phyloP scores from a whole-genome alignment of 1,140 invertebrate genomes.

The Ceratitis capitata region DNA sequence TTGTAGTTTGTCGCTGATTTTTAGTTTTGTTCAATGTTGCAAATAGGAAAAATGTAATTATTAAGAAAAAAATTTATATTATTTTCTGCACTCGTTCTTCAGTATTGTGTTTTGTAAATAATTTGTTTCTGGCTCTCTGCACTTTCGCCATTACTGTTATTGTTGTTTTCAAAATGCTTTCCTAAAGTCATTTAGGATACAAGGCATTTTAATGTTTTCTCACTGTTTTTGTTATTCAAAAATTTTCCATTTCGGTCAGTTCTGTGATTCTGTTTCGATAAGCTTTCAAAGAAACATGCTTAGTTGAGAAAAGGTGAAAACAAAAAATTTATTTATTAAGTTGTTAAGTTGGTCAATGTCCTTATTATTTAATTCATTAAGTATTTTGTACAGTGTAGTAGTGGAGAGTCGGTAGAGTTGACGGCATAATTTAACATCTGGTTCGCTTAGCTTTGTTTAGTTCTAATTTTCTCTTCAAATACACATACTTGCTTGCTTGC shows the following conservation, averaged over 20 bases:
- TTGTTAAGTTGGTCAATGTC: too few relatives aligned
- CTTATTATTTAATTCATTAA: not conserved
- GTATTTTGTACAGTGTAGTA: constrained; percentile 1
- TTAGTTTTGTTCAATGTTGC: constrained; percentile 35
- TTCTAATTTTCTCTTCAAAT: not conserved
- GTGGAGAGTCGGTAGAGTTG: not conserved
- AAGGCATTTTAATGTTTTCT: not conserved
- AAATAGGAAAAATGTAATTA: not conserved
- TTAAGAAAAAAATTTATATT: not conserved
- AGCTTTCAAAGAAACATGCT: not conserved
- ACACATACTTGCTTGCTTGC: not conserved
- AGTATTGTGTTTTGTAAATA: not conserved
- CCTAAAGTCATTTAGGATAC: not conserved
- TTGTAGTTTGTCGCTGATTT: constrained; percentile 22
- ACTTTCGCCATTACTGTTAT: not conserved
- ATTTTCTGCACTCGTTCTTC: too few relatives aligned
- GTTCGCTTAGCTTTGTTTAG: not conserved
- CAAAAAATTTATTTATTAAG: too few relatives aligned
- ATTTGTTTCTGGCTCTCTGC: not conserved
- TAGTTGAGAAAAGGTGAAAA: not conserved
- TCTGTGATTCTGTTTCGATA: not conserved
- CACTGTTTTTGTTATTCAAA: not conserved
- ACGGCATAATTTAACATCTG: constrained; percentile 4
- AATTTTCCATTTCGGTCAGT: not conserved
- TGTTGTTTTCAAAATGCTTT: constrained; percentile 18